Conservation (phyloP, 1,140 invertebrate genomes). For the Gerris buenoi region DNA sequence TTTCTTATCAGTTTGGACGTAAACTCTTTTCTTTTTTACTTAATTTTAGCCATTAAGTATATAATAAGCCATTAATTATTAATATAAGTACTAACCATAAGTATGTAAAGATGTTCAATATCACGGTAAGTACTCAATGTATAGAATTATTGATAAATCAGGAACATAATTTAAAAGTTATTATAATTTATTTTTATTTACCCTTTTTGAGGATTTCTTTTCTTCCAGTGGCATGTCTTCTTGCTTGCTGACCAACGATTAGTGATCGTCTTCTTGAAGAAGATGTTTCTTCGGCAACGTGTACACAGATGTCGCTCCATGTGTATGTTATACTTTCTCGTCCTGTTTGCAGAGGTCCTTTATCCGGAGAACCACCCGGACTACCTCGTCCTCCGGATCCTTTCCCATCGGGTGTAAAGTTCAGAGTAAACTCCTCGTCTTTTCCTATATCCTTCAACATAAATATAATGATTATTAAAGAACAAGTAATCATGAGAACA, state of each 20-base stretch:
- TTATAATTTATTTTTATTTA: slow-evolving; percentile 26
- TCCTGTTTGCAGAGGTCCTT: neutral
- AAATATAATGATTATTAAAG: too few species aligned
- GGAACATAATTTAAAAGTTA: neutral
- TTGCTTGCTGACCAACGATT: slow-evolving; percentile 6
- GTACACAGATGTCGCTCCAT: slow-evolving; percentile 54
- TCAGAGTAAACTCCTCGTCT: too few species aligned
- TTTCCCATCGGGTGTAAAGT: too few species aligned
- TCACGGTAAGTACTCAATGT: too few species aligned
- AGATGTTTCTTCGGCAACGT: slow-evolving; percentile 29
- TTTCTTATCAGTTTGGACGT: too few species aligned
- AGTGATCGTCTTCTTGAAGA: slow-evolving; percentile 8
- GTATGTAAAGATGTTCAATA: too few species aligned
- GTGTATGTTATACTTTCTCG: slow-evolving; percentile 40
- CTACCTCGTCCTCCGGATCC: neutral
- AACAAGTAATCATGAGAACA: too few species aligned
- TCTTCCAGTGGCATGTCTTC: slow-evolving; percentile 26
- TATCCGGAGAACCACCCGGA: neutral
- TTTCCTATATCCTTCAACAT: too few species aligned
- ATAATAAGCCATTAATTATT: slow-evolving; percentile 22
- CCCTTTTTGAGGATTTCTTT: slow-evolving; percentile 53
- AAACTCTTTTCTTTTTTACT: neutral
- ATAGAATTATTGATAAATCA: neutral
- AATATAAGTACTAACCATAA: slow-evolving; percentile 19
- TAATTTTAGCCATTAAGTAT: neutral